A percentile compares a stretch with the other conserved stretches of the same genome.
Evolutionary conservation across 2,113 vertebrate genomes (phyloP).

Genomic region (Ovibos moschatus): DNA sequence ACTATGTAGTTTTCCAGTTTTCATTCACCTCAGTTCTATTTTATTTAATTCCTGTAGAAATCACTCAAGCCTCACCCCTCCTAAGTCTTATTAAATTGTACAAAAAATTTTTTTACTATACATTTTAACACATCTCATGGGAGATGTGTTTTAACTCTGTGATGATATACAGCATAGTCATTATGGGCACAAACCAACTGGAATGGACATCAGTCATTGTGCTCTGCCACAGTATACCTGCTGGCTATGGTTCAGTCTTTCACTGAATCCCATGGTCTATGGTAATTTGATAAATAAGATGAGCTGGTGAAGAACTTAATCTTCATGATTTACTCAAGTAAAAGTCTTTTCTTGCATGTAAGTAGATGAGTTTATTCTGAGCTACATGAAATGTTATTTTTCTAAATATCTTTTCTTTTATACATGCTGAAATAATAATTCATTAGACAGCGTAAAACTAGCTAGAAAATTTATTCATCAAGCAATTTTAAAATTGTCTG

Average conservation of each 20-base stretch:
- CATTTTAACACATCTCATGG: not conserved
- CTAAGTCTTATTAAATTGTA: not conserved
- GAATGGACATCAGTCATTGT: not conserved
- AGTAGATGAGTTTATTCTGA: not conserved
- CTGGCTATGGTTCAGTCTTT: not conserved
- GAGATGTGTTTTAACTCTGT: not conserved
- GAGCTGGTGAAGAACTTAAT: not conserved
- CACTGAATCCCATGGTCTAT: not conserved
- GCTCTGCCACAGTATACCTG: no score
- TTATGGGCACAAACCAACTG: not conserved
- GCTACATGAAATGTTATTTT: not conserved
- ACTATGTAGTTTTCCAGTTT: not conserved
- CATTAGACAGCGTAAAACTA: not conserved
- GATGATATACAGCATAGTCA: not conserved
- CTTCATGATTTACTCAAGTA: not conserved
- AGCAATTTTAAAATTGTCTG: constrained; percentile 44
- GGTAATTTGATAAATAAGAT: not conserved
- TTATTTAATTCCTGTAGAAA: not conserved
- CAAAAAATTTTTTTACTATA: not conserved
- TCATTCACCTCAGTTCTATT: not conserved
- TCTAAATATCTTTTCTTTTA: not conserved
- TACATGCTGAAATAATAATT: not conserved
- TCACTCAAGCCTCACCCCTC: not conserved
- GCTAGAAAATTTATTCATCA: not conserved
- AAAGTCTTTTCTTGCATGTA: not conserved